These are phyloP conservation scores for Plebejus argus DNA, from an alignment of 2,888 invertebrate genomes.

Conservation along the genomic window DNA sequence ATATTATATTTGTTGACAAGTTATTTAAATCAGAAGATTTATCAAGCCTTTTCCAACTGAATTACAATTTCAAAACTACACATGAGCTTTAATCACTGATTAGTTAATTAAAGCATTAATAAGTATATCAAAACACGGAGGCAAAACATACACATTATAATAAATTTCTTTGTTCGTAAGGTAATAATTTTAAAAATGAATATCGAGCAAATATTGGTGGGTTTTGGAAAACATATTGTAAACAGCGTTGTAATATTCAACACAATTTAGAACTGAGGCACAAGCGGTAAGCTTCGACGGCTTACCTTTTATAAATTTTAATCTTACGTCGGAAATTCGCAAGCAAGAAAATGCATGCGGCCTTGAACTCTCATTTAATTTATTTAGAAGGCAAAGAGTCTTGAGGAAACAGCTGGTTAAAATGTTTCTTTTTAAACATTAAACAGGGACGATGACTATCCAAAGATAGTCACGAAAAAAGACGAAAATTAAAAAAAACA, in stretches of 20 bases:
- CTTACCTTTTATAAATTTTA: constrained; percentile 14
- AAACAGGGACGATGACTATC: not conserved
- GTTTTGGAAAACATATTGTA: not conserved
- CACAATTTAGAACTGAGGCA: not conserved
- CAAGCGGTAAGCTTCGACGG: not conserved
- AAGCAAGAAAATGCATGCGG: constrained; percentile 16
- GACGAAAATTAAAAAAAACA: not conserved
- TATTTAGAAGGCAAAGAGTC: not conserved
- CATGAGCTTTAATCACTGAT: not conserved
- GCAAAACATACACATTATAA: not conserved
- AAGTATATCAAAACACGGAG: not conserved
- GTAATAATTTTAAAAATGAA: not conserved
- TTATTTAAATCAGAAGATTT: not conserved
- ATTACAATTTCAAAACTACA: not conserved
- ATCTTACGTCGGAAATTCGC: constrained; percentile 10
- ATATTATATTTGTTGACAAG: not conserved
- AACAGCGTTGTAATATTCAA: not conserved
- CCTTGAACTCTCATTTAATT: constrained; percentile 14
- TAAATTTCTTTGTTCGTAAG: not conserved
- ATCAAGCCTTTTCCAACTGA: not conserved
- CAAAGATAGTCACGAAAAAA: not conserved
- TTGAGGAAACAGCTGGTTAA: not conserved
- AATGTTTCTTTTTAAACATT: not conserved
- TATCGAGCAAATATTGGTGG: not conserved
- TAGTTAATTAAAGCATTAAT: not conserved